A percentile compares a stretch with the other conserved stretches of the same genome.
phyloP scores from a whole-genome alignment of 2,888 invertebrate genomes.

The Ochropleura plecta region DNA sequence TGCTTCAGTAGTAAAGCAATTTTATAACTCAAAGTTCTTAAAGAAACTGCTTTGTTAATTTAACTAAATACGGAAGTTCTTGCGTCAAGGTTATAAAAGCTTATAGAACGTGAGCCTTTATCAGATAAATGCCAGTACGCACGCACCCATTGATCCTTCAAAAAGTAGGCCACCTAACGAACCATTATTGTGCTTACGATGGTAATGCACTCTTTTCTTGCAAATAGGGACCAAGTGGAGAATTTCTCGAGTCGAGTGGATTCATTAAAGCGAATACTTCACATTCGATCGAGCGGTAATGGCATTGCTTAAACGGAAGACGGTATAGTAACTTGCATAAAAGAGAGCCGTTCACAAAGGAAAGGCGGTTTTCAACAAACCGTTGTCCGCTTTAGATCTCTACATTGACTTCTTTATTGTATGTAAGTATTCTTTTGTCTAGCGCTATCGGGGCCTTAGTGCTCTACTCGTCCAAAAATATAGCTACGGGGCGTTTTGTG shows the following conservation, averaged over 20 bases:
- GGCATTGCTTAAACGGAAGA: slow-evolving; percentile 72
- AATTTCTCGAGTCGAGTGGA: slow-evolving; percentile 71
- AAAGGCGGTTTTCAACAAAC: slow-evolving; percentile 66
- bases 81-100: background rate
- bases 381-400: slow-evolving; percentile 64
- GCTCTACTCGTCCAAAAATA: slow-evolving; percentile 49
- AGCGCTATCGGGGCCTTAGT: slow-evolving; percentile 41
- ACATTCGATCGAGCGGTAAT: slow-evolving; percentile 74
- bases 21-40: background rate
- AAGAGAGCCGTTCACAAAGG: slow-evolving; percentile 66
- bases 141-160: slow-evolving; percentile 33
- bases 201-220: slow-evolving; percentile 61
- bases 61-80: background rate
- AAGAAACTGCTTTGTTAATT: slow-evolving; percentile 11
- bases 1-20: background rate
- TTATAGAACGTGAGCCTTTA: slow-evolving; percentile 1
- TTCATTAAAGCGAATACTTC: slow-evolving; percentile 75
- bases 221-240: slow-evolving; percentile 63
- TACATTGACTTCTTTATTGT: slow-evolving; percentile 69
- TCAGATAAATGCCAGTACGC: slow-evolving; percentile 24
- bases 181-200: slow-evolving; percentile 64
- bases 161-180: slow-evolving; percentile 55
- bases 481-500: slow-evolving; percentile 51
- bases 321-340: slow-evolving; percentile 66
- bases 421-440: slow-evolving; percentile 64